Evolutionary conservation across 1,140 invertebrate genomes (phyloP).

Genomic region (Papilio helenus): DNA sequence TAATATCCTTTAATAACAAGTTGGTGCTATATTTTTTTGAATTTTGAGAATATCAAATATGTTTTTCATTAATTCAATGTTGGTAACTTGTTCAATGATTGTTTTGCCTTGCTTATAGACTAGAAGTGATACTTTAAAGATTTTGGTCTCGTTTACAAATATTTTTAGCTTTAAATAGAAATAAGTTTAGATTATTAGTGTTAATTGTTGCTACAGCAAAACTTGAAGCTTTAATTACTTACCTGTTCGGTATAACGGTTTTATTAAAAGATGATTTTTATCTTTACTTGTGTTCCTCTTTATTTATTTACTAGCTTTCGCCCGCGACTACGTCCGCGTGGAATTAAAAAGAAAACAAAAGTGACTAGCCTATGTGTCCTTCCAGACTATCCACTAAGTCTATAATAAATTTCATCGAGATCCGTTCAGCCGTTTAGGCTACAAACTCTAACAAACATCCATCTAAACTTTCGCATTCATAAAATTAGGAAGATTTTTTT

Average conservation of each 20-base stretch:
- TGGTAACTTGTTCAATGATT: background rate
- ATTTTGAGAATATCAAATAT: too few relatives aligned
- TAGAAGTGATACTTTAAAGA: background rate
- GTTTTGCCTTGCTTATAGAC: background rate
- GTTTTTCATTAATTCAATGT: background rate
- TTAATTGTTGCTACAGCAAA: slow-evolving; percentile 3
- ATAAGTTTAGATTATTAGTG: slow-evolving; percentile 5
- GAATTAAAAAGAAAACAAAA: too few relatives aligned
- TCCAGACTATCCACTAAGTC: too few relatives aligned
- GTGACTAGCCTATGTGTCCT: too few relatives aligned
- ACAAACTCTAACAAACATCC: too few relatives aligned
- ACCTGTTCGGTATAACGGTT: slow-evolving; percentile 57
- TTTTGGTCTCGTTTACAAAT: slow-evolving; percentile 9
- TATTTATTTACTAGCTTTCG: background rate
- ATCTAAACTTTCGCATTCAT: too few relatives aligned
- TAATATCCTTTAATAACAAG: too few relatives aligned
- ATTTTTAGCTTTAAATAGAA: background rate
- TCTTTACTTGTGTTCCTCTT: slow-evolving; percentile 32
- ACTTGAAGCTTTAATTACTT: slow-evolving; percentile 58
- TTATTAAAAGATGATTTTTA: slow-evolving; percentile 50
- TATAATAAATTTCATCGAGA: too few relatives aligned
- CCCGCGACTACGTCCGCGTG: too few relatives aligned
- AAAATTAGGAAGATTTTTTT: too few relatives aligned
- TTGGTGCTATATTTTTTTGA: too few relatives aligned
- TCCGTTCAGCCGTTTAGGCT: too few relatives aligned